A percentile compares a stretch with the other conserved stretches of the same genome.
phyloP scores from a whole-genome alignment of 2,888 invertebrate genomes.

The Caenorhabditis doughertyi region DNA sequence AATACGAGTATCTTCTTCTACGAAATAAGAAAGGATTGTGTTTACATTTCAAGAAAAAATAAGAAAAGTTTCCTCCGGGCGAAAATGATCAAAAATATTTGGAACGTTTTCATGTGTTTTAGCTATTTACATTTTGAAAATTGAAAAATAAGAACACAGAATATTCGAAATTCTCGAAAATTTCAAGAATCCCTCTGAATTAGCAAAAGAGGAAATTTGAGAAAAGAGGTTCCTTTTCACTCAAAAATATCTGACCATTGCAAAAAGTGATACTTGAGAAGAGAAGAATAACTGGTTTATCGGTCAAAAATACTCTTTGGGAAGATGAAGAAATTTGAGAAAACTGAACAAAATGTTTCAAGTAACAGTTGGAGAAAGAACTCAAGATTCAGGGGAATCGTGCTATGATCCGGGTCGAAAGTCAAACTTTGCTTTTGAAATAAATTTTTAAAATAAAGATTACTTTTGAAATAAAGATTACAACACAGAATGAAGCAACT shows the following conservation, averaged over 20 bases:
- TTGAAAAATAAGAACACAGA: background rate
- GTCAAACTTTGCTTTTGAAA: too few relatives aligned
- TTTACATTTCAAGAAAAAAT: slow-evolving; percentile 14
- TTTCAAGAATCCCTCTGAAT: background rate
- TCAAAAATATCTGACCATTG: slow-evolving; percentile 9
- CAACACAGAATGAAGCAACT: too few relatives aligned
- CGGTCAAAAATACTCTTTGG: background rate
- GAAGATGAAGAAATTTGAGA: slow-evolving; percentile 6
- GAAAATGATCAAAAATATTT: background rate
- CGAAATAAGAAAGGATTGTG: slow-evolving; percentile 7
- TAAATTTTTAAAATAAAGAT: too few relatives aligned
- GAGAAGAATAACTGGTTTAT: background rate
- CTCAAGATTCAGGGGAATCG: too few relatives aligned
- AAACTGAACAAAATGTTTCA: background rate
- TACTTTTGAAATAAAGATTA: too few relatives aligned
- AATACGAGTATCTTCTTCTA: slow-evolving; percentile 21
- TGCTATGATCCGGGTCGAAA: too few relatives aligned
- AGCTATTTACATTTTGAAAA: background rate
- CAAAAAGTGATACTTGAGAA: slow-evolving; percentile 1
- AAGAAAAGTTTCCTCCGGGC: slow-evolving; percentile 7
- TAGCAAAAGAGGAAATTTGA: slow-evolving; percentile 3
- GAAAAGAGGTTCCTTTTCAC: background rate
- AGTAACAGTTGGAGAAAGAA: background rate
- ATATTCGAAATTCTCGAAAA: background rate
- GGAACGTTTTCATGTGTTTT: background rate